phyloP scores from a whole-genome alignment of 2,797 vertebrate species.

The Nothura maculosa region DNA sequence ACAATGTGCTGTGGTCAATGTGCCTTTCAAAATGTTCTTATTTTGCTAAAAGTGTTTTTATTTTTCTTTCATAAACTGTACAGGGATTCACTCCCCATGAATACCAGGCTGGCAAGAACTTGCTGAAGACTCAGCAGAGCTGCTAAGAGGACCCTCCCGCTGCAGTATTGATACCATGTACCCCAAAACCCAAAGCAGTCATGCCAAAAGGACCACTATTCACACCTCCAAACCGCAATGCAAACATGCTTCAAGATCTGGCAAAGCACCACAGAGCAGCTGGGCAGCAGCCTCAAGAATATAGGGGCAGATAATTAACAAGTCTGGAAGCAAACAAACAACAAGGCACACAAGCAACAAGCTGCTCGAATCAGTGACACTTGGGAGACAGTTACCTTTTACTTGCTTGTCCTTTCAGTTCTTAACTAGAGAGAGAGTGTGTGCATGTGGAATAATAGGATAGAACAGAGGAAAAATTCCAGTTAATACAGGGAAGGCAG shows the following conservation, averaged over 20 bases:
- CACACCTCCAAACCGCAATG: neutral
- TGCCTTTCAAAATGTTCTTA: neutral
- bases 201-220: conserved; percentile 9
- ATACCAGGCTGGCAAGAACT: neutral
- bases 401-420: conserved; percentile 92
- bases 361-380: conserved; percentile 2
- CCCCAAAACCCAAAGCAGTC: conserved; percentile 16
- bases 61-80: neutral
- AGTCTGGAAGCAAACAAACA: conserved; percentile 7
- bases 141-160: neutral
- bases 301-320: neutral
- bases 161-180: neutral
- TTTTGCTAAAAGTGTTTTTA: neutral
- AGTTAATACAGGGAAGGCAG: conserved; percentile 75
- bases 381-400: conserved; percentile 89
- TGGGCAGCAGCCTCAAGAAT: neutral
- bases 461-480: conserved; percentile 85
- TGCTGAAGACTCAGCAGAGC: neutral
- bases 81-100: neutral
- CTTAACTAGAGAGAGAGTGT: conserved; percentile 93
- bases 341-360: conserved; percentile 33
- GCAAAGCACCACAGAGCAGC: neutral
- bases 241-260: conserved; percentile 38
- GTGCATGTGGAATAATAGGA: conserved; percentile 86
- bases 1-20: neutral